A percentile compares a stretch with the other conserved stretches of the same genome.
Conservation (phyloP, 2,113 vertebrate genomes). For the Glareola pratincola region DNA sequence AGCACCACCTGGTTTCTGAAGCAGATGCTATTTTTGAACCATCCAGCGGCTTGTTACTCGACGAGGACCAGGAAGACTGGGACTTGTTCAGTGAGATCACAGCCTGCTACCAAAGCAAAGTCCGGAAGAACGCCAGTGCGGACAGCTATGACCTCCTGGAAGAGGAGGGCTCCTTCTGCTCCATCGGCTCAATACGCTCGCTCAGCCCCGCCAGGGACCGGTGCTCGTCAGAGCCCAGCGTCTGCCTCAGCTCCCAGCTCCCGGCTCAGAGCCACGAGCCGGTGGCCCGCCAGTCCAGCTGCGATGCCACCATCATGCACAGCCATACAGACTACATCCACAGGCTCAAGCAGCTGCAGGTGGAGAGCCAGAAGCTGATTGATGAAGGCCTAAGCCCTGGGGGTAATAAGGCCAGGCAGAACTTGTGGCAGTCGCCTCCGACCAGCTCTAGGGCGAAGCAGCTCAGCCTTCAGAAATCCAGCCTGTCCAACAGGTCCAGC, state of each 20-base stretch:
- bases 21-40: constrained; percentile 58
- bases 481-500: constrained; percentile 70
- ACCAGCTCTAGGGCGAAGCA: constrained; percentile 38
- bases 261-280: constrained; percentile 48
- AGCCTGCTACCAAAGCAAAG: constrained; percentile 66
- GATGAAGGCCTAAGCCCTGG: constrained; percentile 49
- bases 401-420: constrained; percentile 21
- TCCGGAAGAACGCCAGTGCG: not conserved
- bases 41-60: constrained; percentile 22
- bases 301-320: constrained; percentile 69
- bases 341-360: constrained; percentile 61
- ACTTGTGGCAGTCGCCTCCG: constrained; percentile 56
- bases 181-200: not conserved
- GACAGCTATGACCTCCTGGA: constrained; percentile 69
- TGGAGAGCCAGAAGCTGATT: constrained; percentile 62
- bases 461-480: constrained; percentile 46
- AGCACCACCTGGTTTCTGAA: constrained; percentile 14
- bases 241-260: constrained; percentile 66
- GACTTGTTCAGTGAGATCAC: constrained; percentile 72
- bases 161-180: constrained; percentile 66
- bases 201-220: constrained; percentile 62
- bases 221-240: constrained; percentile 74
- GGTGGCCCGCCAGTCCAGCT: constrained; percentile 76
- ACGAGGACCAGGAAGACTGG: constrained; percentile 60
- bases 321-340: constrained; percentile 54